A percentile compares a stretch with the other conserved stretches of the same genome.
These are phyloP conservation scores for Cyprinodon diabolis DNA, from an alignment of 2,797 vertebrate genomes.

Conservation along the genomic window DNA sequence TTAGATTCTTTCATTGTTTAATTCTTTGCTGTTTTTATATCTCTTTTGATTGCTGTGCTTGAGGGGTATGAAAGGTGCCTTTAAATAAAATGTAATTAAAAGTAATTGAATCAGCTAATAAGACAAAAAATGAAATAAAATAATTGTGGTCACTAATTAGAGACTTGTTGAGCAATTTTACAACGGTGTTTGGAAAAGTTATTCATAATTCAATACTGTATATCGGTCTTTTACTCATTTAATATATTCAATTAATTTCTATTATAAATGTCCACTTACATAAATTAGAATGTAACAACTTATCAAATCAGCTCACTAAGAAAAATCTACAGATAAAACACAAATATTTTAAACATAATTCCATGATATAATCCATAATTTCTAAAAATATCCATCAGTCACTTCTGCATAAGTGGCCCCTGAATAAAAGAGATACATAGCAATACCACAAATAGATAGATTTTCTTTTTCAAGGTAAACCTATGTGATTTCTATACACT, in stretches of 20 bases:
- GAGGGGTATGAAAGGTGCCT: no score
- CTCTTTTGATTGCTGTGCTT: no score
- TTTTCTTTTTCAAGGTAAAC: not conserved
- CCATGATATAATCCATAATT: not conserved
- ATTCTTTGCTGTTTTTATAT: no score
- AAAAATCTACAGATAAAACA: not conserved
- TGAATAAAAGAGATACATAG: no score
- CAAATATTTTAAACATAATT: not conserved
- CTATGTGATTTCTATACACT: not conserved
- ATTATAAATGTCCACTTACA: no score
- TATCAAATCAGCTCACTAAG: not conserved
- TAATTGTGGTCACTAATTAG: not conserved
- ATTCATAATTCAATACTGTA: not conserved
- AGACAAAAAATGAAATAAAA: not conserved
- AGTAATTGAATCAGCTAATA: no score
- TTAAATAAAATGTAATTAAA: no score
- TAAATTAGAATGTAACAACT: not conserved
- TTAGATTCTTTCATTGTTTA: no score
- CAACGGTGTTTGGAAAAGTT: no score
- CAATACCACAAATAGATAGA: not conserved
- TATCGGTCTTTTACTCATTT: not conserved
- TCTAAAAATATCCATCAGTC: not conserved
- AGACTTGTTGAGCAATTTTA: no score
- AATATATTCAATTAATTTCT: no score
- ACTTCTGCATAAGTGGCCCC: no score